Conservation (phyloP, 1,140 invertebrate genomes). For the Ceratosolen solmsi region DNA sequence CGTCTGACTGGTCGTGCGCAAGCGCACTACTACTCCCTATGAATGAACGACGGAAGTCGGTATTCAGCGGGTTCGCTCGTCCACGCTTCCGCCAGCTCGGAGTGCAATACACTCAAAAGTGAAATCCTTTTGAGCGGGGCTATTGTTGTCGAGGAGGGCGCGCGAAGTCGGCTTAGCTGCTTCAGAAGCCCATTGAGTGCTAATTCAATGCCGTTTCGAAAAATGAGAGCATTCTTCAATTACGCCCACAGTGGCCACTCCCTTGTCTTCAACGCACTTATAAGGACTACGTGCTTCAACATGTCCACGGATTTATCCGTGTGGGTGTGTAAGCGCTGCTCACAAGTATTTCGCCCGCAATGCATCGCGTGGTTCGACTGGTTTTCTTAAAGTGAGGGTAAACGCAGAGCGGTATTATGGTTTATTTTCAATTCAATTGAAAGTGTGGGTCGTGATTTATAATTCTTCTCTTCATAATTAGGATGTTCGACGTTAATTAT, state of each 20-base stretch:
- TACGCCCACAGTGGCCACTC: background rate
- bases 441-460: too few species aligned
- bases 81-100: conserved; percentile 53
- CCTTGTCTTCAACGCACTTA: background rate
- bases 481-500: too few species aligned
- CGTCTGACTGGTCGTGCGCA: background rate
- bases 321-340: too few species aligned
- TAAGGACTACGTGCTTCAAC: background rate
- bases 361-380: too few species aligned
- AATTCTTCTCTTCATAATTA: too few species aligned
- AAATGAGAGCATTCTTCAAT: conserved; percentile 27
- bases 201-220: conserved; percentile 22
- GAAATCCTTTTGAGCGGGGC: conserved; percentile 40
- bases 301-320: too few species aligned
- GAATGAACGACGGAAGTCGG: conserved; percentile 56
- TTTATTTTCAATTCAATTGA: too few species aligned
- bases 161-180: background rate
- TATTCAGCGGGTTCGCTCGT: conserved; percentile 56
- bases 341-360: too few species aligned
- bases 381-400: too few species aligned
- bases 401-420: too few species aligned
- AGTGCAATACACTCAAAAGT: conserved; percentile 34
- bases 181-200: conserved; percentile 37
- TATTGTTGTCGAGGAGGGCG: conserved; percentile 11
- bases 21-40: background rate